Base-by-base conservation (phyloP, 2,888 invertebrate species). In the Monochamus alternatus region DNA sequence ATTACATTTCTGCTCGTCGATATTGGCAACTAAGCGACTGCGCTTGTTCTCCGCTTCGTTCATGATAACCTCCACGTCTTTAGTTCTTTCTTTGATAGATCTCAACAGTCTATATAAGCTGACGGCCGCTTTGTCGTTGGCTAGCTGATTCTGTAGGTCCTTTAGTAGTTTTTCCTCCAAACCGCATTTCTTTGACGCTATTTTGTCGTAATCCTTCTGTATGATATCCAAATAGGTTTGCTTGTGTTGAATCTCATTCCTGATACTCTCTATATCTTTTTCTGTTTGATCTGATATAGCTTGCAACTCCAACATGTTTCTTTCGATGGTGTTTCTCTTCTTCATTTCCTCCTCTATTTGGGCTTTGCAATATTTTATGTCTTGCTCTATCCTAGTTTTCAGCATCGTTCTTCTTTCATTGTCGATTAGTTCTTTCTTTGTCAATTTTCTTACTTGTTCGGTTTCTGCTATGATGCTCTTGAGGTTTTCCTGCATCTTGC, bases 361-460 rank as follows among this genome's bases (percentile, higher is more conserved):
- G 73, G 89, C 90, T 66, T 83, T 89, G 55, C 90, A 88, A 58
- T 85, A 88, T 12, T 89, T 88, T 2, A 93, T 88, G 73, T 95
- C 94, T 58, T 90, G 90, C 0, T 89, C 85, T 5, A 93, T 83
- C 75, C 93, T 92, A 64, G 90, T 90, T 82, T 92, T 92, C 70
- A 92, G 89, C 83, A 92, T 89, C 0, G 92, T 91, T 2, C 94
- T 85, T 79, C 92, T 91, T 82, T 93, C 94, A 83, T 95, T 93
- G 12, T 90, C 90, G 73, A 92, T 90, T 91, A 94, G 92, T 87
- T 95, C 95, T 76, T 93, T 92, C 72, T 89, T 87, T 3, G 91
- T 90, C 59, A 92, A 90, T 82, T 94, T 94, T 85, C 93, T 94
- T 0, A 93, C 90, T 74, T 93, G 92, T 64, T 93, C 93, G 67